Conservation (phyloP, 2,797 vertebrate species). For the Lindbergichthys nudifrons region DNA sequence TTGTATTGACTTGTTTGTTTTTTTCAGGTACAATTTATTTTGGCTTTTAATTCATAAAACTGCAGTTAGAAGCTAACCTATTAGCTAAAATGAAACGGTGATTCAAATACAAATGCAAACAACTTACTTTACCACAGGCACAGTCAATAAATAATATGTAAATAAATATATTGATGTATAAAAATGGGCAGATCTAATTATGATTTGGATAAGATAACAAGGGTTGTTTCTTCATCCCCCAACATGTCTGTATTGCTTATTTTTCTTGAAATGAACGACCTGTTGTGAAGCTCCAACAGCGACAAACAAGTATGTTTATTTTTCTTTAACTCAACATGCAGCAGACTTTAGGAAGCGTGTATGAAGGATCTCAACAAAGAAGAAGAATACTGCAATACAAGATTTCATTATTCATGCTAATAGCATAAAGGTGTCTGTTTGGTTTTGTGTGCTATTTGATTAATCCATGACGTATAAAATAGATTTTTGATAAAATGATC, state of each 20-base stretch:
- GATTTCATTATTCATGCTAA: neutral
- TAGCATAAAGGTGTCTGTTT: neutral
- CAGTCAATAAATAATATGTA: too few species aligned
- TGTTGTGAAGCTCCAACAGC: neutral
- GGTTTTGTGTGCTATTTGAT: constrained; percentile 11
- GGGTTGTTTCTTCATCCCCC: neutral
- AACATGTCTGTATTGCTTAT: constrained; percentile 6
- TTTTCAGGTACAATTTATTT: constrained; percentile 9
- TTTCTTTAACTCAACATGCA: neutral
- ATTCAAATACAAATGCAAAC: neutral
- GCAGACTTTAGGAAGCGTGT: constrained; percentile 1
- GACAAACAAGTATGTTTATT: neutral
- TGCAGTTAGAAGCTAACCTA: constrained; percentile 10
- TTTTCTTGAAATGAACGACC: neutral
- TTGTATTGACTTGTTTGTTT: neutral
- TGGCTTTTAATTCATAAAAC: constrained; percentile 15
- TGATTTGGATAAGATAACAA: neutral
- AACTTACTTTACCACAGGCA: neutral
- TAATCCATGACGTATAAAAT: neutral
- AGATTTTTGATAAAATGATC: neutral
- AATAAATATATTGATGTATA: too few species aligned
- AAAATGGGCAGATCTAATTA: constrained; percentile 7
- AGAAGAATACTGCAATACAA: neutral
- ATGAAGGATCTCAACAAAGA: neutral
- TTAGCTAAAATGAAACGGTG: constrained; percentile 10